phyloP scores from a whole-genome alignment of 2,797 vertebrate species.

The Lacerta viridis region DNA sequence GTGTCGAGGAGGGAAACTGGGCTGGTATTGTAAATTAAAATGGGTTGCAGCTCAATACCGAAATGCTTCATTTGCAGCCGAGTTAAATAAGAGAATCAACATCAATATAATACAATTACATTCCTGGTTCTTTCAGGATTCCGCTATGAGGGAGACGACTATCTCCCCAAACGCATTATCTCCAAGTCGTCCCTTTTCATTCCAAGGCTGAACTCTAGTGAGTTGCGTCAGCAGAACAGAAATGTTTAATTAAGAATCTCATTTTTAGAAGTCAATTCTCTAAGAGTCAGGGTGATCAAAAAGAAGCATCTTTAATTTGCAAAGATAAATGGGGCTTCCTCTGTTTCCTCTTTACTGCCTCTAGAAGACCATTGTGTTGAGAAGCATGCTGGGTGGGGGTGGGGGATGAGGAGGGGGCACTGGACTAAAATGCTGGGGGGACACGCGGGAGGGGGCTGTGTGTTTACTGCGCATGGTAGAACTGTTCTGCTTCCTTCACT shows the following conservation, averaged over 20 bases:
- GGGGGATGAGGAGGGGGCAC: background rate
- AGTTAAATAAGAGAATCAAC: constrained; percentile 75
- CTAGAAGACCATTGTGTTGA: background rate
- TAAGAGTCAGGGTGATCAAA: constrained; percentile 43
- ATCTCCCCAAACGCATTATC: constrained; percentile 68
- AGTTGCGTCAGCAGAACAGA: constrained; percentile 65
- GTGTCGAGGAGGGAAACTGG: constrained; percentile 62
- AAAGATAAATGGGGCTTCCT: constrained; percentile 30
- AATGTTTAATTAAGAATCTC: constrained; percentile 73
- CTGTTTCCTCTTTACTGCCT: background rate
- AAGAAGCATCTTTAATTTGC: constrained; percentile 65
- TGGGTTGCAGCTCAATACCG: constrained; percentile 71
- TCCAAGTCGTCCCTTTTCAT: constrained; percentile 56
- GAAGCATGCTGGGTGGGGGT: background rate
- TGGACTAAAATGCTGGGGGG: background rate
- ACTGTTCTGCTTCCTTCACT: too few relatives aligned
- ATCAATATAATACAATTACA: constrained; percentile 76
- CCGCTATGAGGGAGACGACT: constrained; percentile 70
- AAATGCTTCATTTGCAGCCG: constrained; percentile 71
- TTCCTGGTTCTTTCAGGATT: constrained; percentile 65
- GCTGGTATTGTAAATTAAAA: constrained; percentile 73
- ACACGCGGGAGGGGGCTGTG: too few relatives aligned
- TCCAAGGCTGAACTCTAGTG: constrained; percentile 66
- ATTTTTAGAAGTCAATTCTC: constrained; percentile 67
- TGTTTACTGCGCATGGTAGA: too few relatives aligned